Base-by-base conservation (phyloP, 53 echinoderm and acorn worm genomes). In the Patiria pectinifera region DNA sequence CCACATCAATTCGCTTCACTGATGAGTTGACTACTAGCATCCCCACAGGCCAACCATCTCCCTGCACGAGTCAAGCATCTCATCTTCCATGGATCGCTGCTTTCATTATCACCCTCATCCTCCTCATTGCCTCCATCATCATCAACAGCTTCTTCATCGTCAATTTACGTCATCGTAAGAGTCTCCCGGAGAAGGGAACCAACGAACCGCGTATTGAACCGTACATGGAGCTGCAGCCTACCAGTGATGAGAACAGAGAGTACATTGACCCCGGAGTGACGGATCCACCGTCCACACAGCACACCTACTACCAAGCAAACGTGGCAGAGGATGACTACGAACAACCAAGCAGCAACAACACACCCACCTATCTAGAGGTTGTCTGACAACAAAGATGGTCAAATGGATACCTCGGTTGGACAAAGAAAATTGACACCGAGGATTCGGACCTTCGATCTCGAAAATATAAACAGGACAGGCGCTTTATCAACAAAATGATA, bases 201-300 rank as follows among this genome's bases (percentile, higher is more conserved):
- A 12, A 60, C 48, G 15, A 47, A 47, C 19, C 49, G 15, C 0
- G 47, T 19, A 14, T 48, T 47, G 81, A 81, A 47, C 81, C 81
- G 21, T 81, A 53, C 81, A 81, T 81, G 81, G 53, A 81, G 48
- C 81, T 81, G 58, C 81, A 81, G 48, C 48, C 81, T 21, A 81
- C 81, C 21, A 21, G 48, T 16, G 81, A 81, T 19, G 47, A 48
- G 58, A 81, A 81, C 48, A 81, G 16, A 48, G 81, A 47, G 21
- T 81, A 81, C 49, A 81, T 81, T 21, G 58, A 82, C 48, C 82
- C 60, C 2, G 21, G 21, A 18, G 74, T 19, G 4, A 82, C 18
- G 82, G 23, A 60, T 11, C 60, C 60, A 12, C 60, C 60, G 60
- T 11, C 12, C 9, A 60, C 12, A 60, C 60, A 60, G 60, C 60